These are phyloP conservation scores for Cavia porcellus DNA, from an alignment of 2,113 vertebrate genomes.

Conservation along the genomic window DNA sequence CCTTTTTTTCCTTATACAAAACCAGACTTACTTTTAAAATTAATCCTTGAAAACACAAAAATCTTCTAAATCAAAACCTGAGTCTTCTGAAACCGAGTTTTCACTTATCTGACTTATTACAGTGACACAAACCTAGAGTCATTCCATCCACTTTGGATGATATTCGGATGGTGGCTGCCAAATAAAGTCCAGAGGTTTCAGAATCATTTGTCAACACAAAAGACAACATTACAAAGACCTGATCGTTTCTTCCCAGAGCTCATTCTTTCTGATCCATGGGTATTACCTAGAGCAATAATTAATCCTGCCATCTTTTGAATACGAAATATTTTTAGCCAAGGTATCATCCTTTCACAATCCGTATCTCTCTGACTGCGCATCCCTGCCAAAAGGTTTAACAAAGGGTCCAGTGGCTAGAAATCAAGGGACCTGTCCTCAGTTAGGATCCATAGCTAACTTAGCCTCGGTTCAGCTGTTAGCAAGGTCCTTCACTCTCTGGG, in stretches of 20 bases:
- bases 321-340: conserved; percentile 44
- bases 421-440: background rate
- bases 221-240: conserved; percentile 60
- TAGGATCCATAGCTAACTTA: background rate
- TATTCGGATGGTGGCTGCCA: background rate
- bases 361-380: background rate
- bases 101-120: background rate
- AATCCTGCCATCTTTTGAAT: conserved; percentile 66
- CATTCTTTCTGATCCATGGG: conserved; percentile 43
- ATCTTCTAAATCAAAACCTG: background rate
- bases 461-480: background rate
- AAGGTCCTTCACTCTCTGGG: background rate
- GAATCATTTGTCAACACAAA: conserved; percentile 72
- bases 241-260: conserved; percentile 46
- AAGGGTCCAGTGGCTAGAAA: background rate
- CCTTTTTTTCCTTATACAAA: conserved; percentile 38
- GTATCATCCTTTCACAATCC: background rate
- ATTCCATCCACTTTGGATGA: conserved; percentile 12
- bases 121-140: background rate
- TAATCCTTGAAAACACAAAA: conserved; percentile 47
- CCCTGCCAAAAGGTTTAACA: conserved; percentile 5
- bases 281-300: conserved; percentile 72
- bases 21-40: conserved; percentile 14
- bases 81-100: background rate
- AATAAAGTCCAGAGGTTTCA: conserved; percentile 71